Base-by-base conservation (phyloP, 2,888 invertebrate genomes). In the Nomada fucata region DNA sequence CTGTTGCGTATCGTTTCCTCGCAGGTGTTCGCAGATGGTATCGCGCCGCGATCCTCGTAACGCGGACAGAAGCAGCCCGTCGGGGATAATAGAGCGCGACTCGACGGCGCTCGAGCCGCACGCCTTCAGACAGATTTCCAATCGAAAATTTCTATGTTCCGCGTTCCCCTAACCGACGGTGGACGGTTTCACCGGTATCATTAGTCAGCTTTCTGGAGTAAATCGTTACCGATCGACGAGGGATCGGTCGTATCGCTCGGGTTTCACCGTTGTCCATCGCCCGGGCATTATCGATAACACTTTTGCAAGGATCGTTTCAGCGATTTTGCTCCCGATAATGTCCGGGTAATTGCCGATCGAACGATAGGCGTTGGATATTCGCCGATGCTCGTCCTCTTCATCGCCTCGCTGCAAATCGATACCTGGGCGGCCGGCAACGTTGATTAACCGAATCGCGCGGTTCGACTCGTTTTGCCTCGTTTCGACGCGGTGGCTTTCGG, bases 211-310 rank as follows among this genome's bases (percentile, higher is more conserved):
- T 47, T 20, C 13, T n/a, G 79, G 47, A 44, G 47, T 65, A 71
- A 64, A 79, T 79, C 70, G 65, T 26, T 29, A 57, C n/a, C 52
- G 64, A 79, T 79, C 79, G n/a, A 18, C 42, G 7, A 9, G 2
- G 53, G 29, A 70, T 79, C 55, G 26, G 59, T 11, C 23, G 47
- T 15, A 15, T 36, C 20, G 18, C 52, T 26, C 36, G 18, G 64
- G 70, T 61, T 77, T 79, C 70, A 77, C 69, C 59, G 76, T 82
- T 81, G 59, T 67, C 67, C 75, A 59, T 76, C 82, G 72, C 42
- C 42, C 82, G 44, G 82, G 76, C 72, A 76, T 82, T 72, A 76
- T 82, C 68, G 59, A 82, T 82, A 82, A 69, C 50, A 55, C 68
- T 20, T 50, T 76, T 65, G 44, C 72, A 42, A 42, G 26, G 55